phyloP scores from a whole-genome alignment of 2,113 vertebrate genomes.

The Eidolon helvum region DNA sequence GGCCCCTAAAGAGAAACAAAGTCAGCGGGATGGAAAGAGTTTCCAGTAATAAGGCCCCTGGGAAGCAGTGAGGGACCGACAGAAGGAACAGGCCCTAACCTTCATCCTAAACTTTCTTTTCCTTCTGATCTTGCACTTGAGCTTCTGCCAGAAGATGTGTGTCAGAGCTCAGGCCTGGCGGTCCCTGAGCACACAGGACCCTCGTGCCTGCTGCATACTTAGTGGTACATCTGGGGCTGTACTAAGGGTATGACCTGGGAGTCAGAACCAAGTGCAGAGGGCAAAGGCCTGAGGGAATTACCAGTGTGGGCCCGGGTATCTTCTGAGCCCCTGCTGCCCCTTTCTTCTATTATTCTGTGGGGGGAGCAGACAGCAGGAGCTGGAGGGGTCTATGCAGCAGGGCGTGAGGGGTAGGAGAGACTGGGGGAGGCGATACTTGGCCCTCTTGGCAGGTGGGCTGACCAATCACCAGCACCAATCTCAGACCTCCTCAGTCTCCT shows the following conservation, averaged over 20 bases:
- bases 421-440: no score
- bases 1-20: conserved; percentile 85
- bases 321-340: not conserved
- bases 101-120: not conserved
- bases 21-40: not conserved
- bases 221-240: not conserved
- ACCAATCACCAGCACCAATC: not conserved
- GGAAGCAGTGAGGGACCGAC: not conserved
- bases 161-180: not conserved
- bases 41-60: not conserved
- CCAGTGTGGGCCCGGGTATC: not conserved
- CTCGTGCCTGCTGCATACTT: accelerated
- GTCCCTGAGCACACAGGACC: not conserved
- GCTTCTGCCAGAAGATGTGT: not conserved
- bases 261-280: not conserved
- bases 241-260: not conserved
- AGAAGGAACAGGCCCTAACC: not conserved
- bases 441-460: no score
- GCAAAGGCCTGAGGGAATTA: not conserved
- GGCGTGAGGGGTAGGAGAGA: not conserved
- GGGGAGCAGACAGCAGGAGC: not conserved
- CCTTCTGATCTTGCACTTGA: not conserved
- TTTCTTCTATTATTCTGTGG: not conserved
- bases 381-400: not conserved
- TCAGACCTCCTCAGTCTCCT: not conserved